Evolutionary conservation across 2,888 invertebrate genomes (phyloP).

Genomic region (Tipula vernalis): DNA sequence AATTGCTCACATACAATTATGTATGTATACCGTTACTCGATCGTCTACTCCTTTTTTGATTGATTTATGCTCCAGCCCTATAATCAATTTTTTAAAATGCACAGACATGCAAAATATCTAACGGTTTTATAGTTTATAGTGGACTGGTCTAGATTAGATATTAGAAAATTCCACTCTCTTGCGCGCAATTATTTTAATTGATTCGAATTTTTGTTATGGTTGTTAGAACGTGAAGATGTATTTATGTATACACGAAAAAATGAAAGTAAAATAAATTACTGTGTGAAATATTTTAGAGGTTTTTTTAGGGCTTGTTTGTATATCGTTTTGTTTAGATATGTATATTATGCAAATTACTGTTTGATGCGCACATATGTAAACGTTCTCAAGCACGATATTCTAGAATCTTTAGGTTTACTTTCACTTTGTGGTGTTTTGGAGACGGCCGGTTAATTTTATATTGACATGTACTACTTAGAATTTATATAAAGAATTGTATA

Average conservation of each 20-base stretch:
- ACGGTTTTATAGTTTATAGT: background rate
- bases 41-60: background rate
- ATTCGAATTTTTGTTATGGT: background rate
- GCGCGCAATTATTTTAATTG: background rate
- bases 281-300: background rate
- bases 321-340: background rate
- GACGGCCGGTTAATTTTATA: background rate
- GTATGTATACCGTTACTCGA: background rate
- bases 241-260: background rate
- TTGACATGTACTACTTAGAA: too few relatives aligned
- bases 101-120: background rate
- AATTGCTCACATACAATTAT: background rate
- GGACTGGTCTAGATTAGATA: background rate
- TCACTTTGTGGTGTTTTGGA: background rate
- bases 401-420: background rate
- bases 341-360: background rate
- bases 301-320: background rate
- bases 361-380: background rate
- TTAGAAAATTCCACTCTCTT: background rate
- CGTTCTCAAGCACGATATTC: background rate
- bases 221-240: background rate
- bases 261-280: background rate
- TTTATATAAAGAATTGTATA: too few relatives aligned
- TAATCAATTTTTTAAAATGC: background rate
- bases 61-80: background rate